Evolutionary conservation across 2,888 invertebrate genomes (phyloP).

Genomic region (Athalia cordata): DNA sequence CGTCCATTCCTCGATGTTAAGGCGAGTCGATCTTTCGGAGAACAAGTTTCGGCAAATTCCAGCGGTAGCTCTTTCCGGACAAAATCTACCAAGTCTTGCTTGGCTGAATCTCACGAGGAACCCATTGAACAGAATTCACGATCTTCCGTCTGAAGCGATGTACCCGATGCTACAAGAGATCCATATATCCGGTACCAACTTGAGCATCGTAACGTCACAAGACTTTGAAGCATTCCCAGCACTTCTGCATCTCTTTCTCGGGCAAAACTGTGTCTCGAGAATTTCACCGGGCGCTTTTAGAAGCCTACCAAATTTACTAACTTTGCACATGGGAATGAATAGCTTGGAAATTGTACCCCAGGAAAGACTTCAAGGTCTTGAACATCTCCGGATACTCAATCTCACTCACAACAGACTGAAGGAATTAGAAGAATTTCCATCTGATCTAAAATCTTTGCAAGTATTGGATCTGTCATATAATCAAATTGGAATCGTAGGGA

Average conservation of each 20-base stretch:
- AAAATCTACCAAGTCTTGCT: constrained; percentile 82
- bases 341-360: constrained; percentile 89
- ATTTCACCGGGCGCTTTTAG: constrained; percentile 92
- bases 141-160: constrained; percentile 81
- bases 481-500: constrained; percentile 86
- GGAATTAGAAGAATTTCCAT: constrained; percentile 88
- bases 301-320: constrained; percentile 84
- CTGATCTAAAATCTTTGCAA: constrained; percentile 85
- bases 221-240: constrained; percentile 91
- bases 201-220: constrained; percentile 88
- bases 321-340: constrained; percentile 89
- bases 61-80: constrained; percentile 84
- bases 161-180: constrained; percentile 87
- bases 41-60: constrained; percentile 89
- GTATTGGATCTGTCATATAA: constrained; percentile 89
- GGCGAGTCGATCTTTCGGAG: constrained; percentile 85
- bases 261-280: constrained; percentile 84
- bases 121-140: constrained; percentile 84
- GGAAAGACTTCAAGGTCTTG: constrained; percentile 88
- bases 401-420: constrained; percentile 90
- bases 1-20: constrained; percentile 82
- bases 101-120: constrained; percentile 91
- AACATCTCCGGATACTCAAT: constrained; percentile 84
- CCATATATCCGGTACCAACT: constrained; percentile 86
- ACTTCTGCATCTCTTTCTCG: constrained; percentile 83